Base-by-base conservation (phyloP, 2,797 vertebrate genomes). In the Hozukius guyotensis region DNA sequence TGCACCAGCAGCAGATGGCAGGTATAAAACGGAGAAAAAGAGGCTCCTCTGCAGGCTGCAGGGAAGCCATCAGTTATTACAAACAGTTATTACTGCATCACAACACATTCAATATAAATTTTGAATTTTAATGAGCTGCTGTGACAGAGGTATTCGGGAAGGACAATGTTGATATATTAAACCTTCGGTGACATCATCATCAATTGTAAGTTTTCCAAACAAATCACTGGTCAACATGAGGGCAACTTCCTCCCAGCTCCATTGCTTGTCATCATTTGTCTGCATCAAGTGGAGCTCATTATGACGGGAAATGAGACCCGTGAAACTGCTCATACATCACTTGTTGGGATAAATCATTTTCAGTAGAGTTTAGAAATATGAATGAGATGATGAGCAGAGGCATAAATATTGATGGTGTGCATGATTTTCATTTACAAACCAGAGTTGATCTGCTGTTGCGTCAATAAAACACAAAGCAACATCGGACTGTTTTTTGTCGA, bases 71-170 rank as follows among this genome's bases (percentile, higher is more conserved):
- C 36, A 66, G 72, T 36, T 42, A 42, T 42, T 42, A 16, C 38
- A 42, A 38, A 55, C 65, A 31, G 49, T 72, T 77, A 80, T 82
- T 65, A 72, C 32, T 12, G 24, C 69, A 52, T 53, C 64, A 22
- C 69, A 78, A 63, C 60, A 25, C 63, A 72, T 12, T 55, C 53
- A 24, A 55, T 60, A 34, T 66, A 31, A 9, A 49, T 57, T 20
- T 13, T 42, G 63, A 80, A 75, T 72, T 61, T 27, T 18, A 80
- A 87, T 82, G 70, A 77, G 65, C 55, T 20, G 73, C 27, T 70
- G 60, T 67, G 57, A 55, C 71, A 64, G 38, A 61, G 8, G 65
- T 24, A 71, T 71, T 42, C 52, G 42, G 57, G 63, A 77, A 66
- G 42, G 27, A 72, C 49, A 31, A 6, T 22, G 25, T 1, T 67